These are phyloP conservation scores for Phacellophora camtschatica DNA, from an alignment of 30 jellyfish, hydroid and myxozoan species.

Conservation along the genomic window DNA sequence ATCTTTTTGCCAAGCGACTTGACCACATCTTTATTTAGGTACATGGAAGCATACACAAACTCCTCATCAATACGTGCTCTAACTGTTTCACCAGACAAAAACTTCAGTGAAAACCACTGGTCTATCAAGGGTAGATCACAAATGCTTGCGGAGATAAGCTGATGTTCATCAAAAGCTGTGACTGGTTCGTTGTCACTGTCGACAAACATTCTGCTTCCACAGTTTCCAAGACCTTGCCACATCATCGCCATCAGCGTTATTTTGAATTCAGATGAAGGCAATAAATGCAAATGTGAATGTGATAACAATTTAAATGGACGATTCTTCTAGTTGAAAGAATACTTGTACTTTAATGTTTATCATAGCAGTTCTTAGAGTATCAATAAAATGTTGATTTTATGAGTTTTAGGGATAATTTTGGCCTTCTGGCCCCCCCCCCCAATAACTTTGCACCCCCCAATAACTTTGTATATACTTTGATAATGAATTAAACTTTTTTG, in stretches of 20 bases:
- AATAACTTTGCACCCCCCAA: no score
- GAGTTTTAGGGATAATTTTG: no score
- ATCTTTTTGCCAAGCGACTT: constrained; percentile 26
- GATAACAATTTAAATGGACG: no score
- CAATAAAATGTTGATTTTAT: no score
- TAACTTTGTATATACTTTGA: no score
- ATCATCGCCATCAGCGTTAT: constrained; percentile 6
- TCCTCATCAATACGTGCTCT: constrained; percentile 21
- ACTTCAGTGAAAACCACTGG: constrained; percentile 17
- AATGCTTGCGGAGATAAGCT: not conserved
- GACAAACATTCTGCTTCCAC: constrained; percentile 9
- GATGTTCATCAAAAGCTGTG: not conserved
- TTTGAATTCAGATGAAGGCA: no score
- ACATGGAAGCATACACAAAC: constrained; percentile 1
- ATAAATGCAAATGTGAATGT: no score
- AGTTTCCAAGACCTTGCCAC: constrained; percentile 24
- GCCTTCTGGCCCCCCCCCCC: no score
- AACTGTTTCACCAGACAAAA: constrained; percentile 5
- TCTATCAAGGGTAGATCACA: constrained; percentile 36
- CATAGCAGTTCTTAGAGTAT: no score
- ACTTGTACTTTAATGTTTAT: no score
- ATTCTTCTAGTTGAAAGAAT: no score
- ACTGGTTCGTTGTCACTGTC: constrained; percentile 8
- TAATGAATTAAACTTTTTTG: no score
- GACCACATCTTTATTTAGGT: constrained; percentile 5